Percentiles rank a stretch among this genome's conserved stretches.
phyloP scores from a whole-genome alignment of 2,888 invertebrate species.

The Alloplasta piceator region DNA sequence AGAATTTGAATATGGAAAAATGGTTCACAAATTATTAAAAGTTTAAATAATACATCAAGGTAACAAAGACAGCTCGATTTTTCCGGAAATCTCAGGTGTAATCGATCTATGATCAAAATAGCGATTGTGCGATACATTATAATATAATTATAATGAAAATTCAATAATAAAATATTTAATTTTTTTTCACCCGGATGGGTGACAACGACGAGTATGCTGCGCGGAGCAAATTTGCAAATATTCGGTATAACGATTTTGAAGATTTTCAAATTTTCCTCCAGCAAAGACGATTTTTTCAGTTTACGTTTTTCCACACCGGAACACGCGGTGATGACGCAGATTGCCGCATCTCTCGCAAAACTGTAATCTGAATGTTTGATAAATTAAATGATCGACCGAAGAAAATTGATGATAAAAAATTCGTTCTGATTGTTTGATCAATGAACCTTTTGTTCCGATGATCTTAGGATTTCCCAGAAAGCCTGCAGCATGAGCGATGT shows the following conservation, averaged over 20 bases:
- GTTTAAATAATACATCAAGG: no score
- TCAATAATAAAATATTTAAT: background rate
- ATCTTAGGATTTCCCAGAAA: conserved; percentile 86
- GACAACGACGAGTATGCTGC: conserved; percentile 84
- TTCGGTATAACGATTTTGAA: conserved; percentile 86
- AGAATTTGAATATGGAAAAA: no score
- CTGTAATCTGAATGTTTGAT: conserved; percentile 83
- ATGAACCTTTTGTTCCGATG: conserved; percentile 76
- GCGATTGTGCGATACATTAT: no score
- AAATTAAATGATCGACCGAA: background rate
- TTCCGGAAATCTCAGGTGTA: no score
- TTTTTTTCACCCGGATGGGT: conserved; percentile 73
- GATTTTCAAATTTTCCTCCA: conserved; percentile 86
- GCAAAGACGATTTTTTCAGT: conserved; percentile 84
- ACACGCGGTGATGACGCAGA: conserved; percentile 87
- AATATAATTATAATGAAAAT: background rate
- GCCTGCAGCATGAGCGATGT: conserved; percentile 87
- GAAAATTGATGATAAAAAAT: background rate
- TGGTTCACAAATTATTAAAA: no score
- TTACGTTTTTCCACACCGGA: conserved; percentile 80
- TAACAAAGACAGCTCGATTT: no score
- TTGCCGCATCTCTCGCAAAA: conserved; percentile 84
- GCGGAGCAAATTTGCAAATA: conserved; percentile 86
- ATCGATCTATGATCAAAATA: no score
- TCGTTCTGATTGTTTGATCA: background rate